These are phyloP conservation scores for Sapajus apella DNA, from an alignment of 2,113 vertebrate genomes.

Conservation along the genomic window DNA sequence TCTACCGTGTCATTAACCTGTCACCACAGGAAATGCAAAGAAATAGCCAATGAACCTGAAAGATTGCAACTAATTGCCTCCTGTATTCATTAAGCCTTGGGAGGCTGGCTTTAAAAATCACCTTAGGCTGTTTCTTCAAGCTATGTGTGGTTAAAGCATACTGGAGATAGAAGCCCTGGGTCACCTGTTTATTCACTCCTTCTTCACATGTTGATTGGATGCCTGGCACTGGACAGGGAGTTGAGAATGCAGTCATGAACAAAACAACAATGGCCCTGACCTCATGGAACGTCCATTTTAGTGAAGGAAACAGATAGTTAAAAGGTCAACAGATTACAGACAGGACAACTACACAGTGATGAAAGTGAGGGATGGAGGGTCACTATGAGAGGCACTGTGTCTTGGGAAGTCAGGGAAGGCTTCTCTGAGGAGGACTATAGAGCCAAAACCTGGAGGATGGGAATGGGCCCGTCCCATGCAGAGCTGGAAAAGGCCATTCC, in stretches of 20 bases:
- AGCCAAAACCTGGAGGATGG: neutral
- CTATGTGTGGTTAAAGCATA: neutral
- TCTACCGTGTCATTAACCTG: neutral
- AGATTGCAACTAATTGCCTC: neutral
- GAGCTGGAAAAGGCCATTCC: neutral
- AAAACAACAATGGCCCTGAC: neutral
- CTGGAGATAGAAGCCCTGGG: neutral
- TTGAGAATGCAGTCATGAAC: neutral
- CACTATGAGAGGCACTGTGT: neutral
- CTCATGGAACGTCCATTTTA: neutral
- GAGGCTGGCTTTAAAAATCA: neutral
- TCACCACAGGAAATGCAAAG: neutral
- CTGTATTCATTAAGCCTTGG: neutral
- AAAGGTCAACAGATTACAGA: neutral
- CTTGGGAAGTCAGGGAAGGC: neutral
- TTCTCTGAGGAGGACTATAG: neutral
- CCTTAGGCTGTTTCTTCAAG: neutral
- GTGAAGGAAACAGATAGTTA: neutral
- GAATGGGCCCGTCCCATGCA: neutral
- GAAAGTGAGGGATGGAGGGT: neutral
- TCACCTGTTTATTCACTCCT: neutral
- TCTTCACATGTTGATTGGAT: conserved; percentile 3
- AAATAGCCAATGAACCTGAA: neutral
- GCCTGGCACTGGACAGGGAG: neutral
- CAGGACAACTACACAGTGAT: neutral